Evolutionary conservation across 2,113 vertebrate species (phyloP), one percentile per base, ranked within the genome.

Genomic region (Entomyzon cyanotis): DNA sequence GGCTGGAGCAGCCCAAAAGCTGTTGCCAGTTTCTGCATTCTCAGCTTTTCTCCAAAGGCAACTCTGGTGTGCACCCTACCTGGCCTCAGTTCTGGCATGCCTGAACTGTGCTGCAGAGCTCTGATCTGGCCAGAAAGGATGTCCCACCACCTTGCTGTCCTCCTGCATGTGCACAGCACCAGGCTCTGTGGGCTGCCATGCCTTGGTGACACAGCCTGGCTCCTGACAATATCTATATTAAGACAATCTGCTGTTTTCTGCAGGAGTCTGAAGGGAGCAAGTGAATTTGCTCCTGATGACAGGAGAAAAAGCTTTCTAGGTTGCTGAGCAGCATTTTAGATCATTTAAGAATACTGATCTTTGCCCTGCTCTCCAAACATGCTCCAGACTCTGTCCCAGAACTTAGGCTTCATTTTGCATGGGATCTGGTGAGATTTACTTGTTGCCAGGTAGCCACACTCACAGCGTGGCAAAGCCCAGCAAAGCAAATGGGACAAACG

Each of bases 1-100:
- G 49, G 11, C 17, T 83, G 75, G 62, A 90, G 35, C 5, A 84
- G n/a, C 20, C 42, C 46, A 58, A 39, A 52, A 46, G 24, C 18
- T 35, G 0, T 1, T 42, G 39, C 9, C 0, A 0, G 5, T 59
- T 84, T 35, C 30, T 80, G 53, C 35, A 64, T 3, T 4, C 68
- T n/a, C 28, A 46, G 39, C 11, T 58, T 56, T 53, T 74, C 37
- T 37, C 50, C 3, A 1, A 35, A 37, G 33, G 8, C 73, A 81
- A 1, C 33, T 69, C 55, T 12, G n/a, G 9, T 2, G 1, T 39
- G 63, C 37, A 10, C 31, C 37, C 18, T 16, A 5, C 17, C 42
- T 71, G 52, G 33, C 41, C 70, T 24, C 53, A 21, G 41, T 2
- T 14, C 24, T 1, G 2, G 59, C 5, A 0, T 0, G 2, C 9